A percentile compares a stretch with the other conserved stretches of the same genome.
Conservation (phyloP, 2,888 invertebrate genomes). For the Archips crataeganus region DNA sequence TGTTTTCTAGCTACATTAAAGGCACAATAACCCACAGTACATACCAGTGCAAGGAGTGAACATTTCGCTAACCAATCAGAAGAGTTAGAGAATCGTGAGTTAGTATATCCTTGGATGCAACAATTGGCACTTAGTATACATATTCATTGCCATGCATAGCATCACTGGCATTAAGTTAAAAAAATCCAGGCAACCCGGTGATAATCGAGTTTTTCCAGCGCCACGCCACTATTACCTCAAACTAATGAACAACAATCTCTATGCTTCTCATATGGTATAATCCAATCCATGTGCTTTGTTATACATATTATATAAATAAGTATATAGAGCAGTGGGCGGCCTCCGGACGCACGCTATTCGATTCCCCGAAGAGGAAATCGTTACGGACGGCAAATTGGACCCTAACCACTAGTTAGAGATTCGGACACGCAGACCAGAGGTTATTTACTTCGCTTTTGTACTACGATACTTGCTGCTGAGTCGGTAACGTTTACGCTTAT, state of each 20-base stretch:
- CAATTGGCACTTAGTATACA: too few relatives aligned
- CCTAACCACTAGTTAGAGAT: conserved; percentile 77
- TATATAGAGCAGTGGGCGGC: conserved; percentile 65
- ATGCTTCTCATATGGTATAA: background rate
- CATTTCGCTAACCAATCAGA: too few relatives aligned
- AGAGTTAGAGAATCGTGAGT: too few relatives aligned
- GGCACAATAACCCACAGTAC: background rate
- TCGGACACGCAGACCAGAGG: conserved; percentile 47
- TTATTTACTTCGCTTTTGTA: conserved; percentile 37
- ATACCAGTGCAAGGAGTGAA: too few relatives aligned
- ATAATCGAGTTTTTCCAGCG: too few relatives aligned
- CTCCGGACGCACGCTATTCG: conserved; percentile 81
- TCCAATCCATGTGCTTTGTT: background rate
- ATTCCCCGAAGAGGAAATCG: conserved; percentile 85
- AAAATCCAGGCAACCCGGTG: too few relatives aligned
- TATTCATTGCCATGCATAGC: too few relatives aligned
- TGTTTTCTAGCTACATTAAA: background rate
- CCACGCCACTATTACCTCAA: background rate
- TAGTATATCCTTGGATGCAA: too few relatives aligned
- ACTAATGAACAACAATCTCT: background rate
- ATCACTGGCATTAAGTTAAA: too few relatives aligned
- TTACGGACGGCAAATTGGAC: conserved; percentile 83
- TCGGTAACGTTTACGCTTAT: background rate
- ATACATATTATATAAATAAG: conserved; percentile 45
- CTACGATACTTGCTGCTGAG: conserved; percentile 3